Conservation (phyloP, 2,113 vertebrate genomes). For the Cariama cristata region DNA sequence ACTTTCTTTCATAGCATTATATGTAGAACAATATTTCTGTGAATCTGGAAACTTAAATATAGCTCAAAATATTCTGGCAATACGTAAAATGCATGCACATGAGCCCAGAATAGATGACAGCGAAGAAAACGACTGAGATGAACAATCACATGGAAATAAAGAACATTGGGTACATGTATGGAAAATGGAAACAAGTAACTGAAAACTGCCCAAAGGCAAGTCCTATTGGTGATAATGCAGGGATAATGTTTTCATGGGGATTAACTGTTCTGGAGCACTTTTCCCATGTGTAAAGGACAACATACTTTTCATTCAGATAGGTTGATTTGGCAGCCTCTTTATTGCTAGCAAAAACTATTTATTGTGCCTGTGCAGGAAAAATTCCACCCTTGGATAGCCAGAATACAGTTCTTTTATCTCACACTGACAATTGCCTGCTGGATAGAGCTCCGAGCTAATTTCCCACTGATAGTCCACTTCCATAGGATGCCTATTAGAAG, state of each 20-base stretch:
- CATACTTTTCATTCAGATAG: slow-evolving; percentile 52
- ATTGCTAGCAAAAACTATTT: slow-evolving; percentile 11
- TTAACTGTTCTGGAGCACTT: slow-evolving; percentile 59
- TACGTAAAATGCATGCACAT: not conserved
- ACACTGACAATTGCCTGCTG: not conserved
- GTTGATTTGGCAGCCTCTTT: slow-evolving; percentile 31
- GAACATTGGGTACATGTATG: not conserved
- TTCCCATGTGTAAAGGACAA: slow-evolving; percentile 43
- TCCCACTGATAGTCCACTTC: not conserved
- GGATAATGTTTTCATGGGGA: slow-evolving; percentile 48
- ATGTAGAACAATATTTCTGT: not conserved
- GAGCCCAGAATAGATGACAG: slow-evolving; percentile 30
- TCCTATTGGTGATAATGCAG: not conserved
- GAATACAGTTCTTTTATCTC: not conserved
- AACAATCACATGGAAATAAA: slow-evolving; percentile 31
- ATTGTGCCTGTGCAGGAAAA: slow-evolving; percentile 4
- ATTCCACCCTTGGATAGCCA: not conserved
- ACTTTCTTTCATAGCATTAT: not conserved
- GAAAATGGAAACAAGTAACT: slow-evolving; percentile 51
- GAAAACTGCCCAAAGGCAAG: slow-evolving; percentile 37
- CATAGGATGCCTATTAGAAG: not conserved
- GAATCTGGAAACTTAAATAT: slow-evolving; percentile 1
- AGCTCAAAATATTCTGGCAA: slow-evolving; percentile 13
- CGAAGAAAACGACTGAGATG: not conserved
- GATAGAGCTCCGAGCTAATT: slow-evolving; percentile 17